phyloP scores from a whole-genome alignment of 2,113 vertebrate species.

The Empidonax alnorum region DNA sequence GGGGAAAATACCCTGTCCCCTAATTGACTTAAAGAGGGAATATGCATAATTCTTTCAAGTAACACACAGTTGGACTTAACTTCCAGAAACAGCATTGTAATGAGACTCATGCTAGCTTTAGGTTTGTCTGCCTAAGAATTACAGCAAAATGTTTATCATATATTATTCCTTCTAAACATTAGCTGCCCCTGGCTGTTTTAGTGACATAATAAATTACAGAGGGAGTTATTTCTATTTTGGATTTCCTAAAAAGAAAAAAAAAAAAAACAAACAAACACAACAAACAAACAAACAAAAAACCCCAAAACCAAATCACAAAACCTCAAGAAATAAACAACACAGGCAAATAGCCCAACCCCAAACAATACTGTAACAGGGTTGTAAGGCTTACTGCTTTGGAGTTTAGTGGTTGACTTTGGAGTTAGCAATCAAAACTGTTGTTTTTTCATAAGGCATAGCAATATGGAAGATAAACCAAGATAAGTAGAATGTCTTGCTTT shows the following conservation, averaged over 20 bases:
- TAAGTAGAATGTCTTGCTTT: neutral
- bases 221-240: neutral
- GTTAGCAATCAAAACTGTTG: neutral
- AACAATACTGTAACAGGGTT: neutral
- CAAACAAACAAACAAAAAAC: too few relatives aligned
- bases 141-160: neutral
- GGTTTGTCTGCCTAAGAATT: neutral
- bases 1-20: neutral
- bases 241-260: neutral
- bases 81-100: neutral
- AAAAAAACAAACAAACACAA: too few relatives aligned
- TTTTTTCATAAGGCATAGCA: neutral
- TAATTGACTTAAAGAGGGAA: constrained; percentile 1
- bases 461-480: neutral
- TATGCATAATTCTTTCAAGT: neutral
- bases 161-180: neutral
- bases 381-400: neutral
- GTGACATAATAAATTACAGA: neutral
- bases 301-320: neutral
- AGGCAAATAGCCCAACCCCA: neutral
- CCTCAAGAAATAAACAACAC: neutral
- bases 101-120: constrained; percentile 10
- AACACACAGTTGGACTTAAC: neutral
- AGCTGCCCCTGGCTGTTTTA: neutral
- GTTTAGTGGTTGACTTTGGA: neutral